phyloP scores from a whole-genome alignment of 1,140 invertebrate genomes.

The Akabosia matsudoensis region DNA sequence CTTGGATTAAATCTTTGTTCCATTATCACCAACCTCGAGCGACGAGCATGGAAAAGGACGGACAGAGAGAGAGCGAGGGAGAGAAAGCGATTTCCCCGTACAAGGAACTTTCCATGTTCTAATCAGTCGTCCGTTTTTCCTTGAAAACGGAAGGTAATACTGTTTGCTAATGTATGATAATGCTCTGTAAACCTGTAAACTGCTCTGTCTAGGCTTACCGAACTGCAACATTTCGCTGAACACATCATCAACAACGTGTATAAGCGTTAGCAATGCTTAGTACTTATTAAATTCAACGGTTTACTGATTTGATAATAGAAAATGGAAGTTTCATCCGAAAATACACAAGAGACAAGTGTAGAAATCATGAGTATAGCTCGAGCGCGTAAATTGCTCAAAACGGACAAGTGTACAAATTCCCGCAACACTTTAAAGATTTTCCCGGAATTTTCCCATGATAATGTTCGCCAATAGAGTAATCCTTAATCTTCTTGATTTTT shows the following conservation, averaged over 20 bases:
- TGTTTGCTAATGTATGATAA: neutral
- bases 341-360: too few relatives aligned
- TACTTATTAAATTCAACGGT: too few relatives aligned
- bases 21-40: slow-evolving; percentile 7
- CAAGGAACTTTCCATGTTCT: too few relatives aligned
- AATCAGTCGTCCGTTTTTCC: neutral
- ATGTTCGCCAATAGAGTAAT: too few relatives aligned
- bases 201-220: too few relatives aligned
- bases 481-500: neutral
- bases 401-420: slow-evolving; percentile 7
- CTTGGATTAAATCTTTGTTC: slow-evolving; percentile 14
- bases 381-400: too few relatives aligned
- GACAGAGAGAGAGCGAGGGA: neutral
- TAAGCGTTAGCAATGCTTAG: too few relatives aligned
- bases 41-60: slow-evolving; percentile 5
- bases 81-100: neutral
- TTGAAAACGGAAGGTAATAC: neutral
- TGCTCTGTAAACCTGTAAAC: neutral
- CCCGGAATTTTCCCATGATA: neutral
- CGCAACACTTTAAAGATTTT: slow-evolving; percentile 17
- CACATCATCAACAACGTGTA: too few relatives aligned
- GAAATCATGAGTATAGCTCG: too few relatives aligned
- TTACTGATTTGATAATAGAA: too few relatives aligned
- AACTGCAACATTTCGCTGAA: too few relatives aligned
- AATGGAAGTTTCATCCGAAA: too few relatives aligned